phyloP scores from a whole-genome alignment of 2,113 vertebrate genomes.

The Polypterus bichir region DNA sequence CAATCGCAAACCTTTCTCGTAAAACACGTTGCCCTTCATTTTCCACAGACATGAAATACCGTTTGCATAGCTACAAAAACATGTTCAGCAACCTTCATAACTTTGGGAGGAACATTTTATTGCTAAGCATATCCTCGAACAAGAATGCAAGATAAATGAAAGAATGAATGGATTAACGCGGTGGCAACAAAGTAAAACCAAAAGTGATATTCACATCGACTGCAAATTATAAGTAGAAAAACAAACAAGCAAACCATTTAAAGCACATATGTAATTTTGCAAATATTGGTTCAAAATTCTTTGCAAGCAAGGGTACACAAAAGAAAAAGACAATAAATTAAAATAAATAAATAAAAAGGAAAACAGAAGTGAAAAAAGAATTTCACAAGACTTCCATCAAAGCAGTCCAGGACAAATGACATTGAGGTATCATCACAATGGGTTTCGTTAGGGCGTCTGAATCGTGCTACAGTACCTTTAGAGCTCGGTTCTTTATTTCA shows the following conservation, averaged over 20 bases:
- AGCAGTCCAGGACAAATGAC: conserved; percentile 58
- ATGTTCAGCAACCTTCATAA: conserved; percentile 32
- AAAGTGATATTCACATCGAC: conserved; percentile 55
- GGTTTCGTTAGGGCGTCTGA: conserved; percentile 56
- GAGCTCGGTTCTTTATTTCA: conserved; percentile 57
- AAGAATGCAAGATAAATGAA: conserved; percentile 61
- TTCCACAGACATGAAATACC: no score
- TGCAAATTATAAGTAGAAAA: conserved; percentile 45
- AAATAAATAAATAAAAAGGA: conserved; percentile 47
- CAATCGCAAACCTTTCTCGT: no score
- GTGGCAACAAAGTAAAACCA: conserved; percentile 58
- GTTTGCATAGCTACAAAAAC: no score
- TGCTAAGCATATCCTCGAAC: conserved; percentile 89
- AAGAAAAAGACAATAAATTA: conserved; percentile 52
- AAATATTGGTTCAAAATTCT: conserved; percentile 46
- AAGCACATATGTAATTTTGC: conserved; percentile 59
- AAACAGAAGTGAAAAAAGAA: conserved; percentile 54
- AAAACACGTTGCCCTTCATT: no score
- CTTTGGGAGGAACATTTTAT: conserved; percentile 94
- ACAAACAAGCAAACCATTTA: conserved; percentile 48
- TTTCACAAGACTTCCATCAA: conserved; percentile 58
- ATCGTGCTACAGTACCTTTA: conserved; percentile 62
- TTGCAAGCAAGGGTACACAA: conserved; percentile 36
- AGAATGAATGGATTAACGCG: conserved; percentile 43
- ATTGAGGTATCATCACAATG: conserved; percentile 54